Conservation (phyloP, 2,888 invertebrate species). For the Ochropleura plecta region DNA sequence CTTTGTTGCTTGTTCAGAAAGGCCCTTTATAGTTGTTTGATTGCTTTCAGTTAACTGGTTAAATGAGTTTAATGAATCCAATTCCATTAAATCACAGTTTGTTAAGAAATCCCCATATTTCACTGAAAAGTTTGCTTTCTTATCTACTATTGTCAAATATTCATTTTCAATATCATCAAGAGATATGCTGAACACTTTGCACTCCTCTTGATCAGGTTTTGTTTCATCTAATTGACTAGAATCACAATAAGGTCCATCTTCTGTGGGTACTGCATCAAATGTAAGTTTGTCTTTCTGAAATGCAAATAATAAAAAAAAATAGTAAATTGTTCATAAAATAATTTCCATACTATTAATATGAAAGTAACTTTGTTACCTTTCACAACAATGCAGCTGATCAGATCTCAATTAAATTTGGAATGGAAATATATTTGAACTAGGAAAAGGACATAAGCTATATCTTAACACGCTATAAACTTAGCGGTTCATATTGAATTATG, state of each 20-base stretch:
- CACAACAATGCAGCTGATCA: too few relatives aligned
- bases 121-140: slow-evolving; percentile 79
- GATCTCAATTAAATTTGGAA: too few relatives aligned
- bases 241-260: slow-evolving; percentile 84
- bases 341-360: too few relatives aligned
- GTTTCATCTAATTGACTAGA: slow-evolving; percentile 61
- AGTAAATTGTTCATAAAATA: not conserved
- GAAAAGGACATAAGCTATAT: too few relatives aligned
- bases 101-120: slow-evolving; percentile 86
- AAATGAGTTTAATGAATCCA: slow-evolving; percentile 52
- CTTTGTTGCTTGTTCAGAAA: not conserved
- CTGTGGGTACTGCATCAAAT: slow-evolving; percentile 90
- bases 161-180: slow-evolving; percentile 85
- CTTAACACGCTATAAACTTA: too few relatives aligned
- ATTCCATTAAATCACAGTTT: slow-evolving; percentile 77
- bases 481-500: too few relatives aligned
- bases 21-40: slow-evolving; percentile 25
- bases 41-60: slow-evolving; percentile 57
- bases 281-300: slow-evolving; percentile 90
- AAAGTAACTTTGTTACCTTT: too few relatives aligned
- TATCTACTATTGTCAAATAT: slow-evolving; percentile 74
- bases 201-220: slow-evolving; percentile 55
- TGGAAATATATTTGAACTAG: too few relatives aligned
- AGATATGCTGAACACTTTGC: slow-evolving; percentile 73
- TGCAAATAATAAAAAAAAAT: not conserved